Base-by-base conservation (phyloP, 92 coral and sea anemone genomes). In the Phenganax marumi region DNA sequence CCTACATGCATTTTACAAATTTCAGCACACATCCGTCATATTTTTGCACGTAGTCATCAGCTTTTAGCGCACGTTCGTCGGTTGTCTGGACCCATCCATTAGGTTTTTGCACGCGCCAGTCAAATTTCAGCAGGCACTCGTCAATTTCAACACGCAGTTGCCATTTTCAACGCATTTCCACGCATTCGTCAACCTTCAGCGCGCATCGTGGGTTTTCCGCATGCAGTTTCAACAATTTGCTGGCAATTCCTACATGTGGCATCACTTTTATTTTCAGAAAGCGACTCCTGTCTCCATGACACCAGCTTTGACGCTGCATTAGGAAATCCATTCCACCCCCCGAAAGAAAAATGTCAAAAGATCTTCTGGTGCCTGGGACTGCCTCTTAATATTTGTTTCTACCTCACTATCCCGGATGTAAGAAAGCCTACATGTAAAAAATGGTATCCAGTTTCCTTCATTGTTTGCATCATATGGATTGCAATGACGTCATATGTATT, bases 401-500 rank as follows among this genome's bases (percentile, higher is more conserved):
- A 83, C 70, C 87, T 49, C 64, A 90, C 99, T 18, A 96, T 96
- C 82, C 99, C 99, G 66, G 96, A 96, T 85, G 99, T 96, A 7
- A 87, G 87, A 77, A 96, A 86, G 79, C 89, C 90, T 54, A 81
- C 86, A 12, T 89, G 97, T 55, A 91, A 89, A 60, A 96, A 91
- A 84, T 96, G 91, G 86, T 92, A 76, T 50, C 89, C 76, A 13
- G 61, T 96, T 26, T 89, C 99, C 10, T 96, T 96, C 65, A 85
- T 91, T 55, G 73, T 91, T 50, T 96, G 99, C 58, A 96, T 96
- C 47, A 85, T 86, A 10, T 96, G 99, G 99, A 96, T 96, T 17
- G 99, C 93, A 6, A 13, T 96, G 73, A 96, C 99, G 69, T 96
- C 99, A 56, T 96, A 96, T 65, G 77, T 96, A 46, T 89, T 96